Base-by-base conservation (phyloP, 2,797 vertebrate species). In the Pangasius mekongensis region DNA sequence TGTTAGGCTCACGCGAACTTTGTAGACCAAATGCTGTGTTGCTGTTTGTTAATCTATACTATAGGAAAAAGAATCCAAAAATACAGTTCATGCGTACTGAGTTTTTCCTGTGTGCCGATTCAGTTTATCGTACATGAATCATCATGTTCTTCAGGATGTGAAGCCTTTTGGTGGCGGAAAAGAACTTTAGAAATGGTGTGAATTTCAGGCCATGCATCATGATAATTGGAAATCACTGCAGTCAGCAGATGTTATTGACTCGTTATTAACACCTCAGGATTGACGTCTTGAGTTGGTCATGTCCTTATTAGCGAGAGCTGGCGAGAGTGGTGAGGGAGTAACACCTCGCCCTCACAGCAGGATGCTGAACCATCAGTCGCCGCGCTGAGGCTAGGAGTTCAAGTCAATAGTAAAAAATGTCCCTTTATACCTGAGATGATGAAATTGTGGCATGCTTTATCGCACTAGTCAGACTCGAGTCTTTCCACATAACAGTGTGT, bases 141-240 rank as follows among this genome's bases (percentile, higher is more conserved):
- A 7, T 27, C 43, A 27, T 18, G 4, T 76, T 77, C 3, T 77
- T 77, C 43, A 27, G 39, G 73, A 76, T 49, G 10, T 49, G 39
- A 13, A 49, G 43, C 71, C 9, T 27, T 24, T 47, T 13, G 10
- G 22, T 77, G 47, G 74, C 0, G 0, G 22, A 11, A 74, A 43
- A 39, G 0, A 73, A 73, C 69, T 43, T 73, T 5, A 74, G 14
- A 78, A 78, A 54, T 20, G 52, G 77, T 80, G 77, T 58, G 49
- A 80, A 58, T 58, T 80, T 58, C 30, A 58, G 78, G 30, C 78
- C 85, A 73, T 67, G 83, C 86, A 91, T 89, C 87, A 16, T 43
- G 5, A 83, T 89, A 89, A 93, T 89, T 92, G 92, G 92, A 91
- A 91, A 89, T 60, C 60, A 7, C 3, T 69, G 87, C 49, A 78